Evolutionary conservation across 2,113 vertebrate species (phyloP).

Genomic region (Menura novaehollandiae): DNA sequence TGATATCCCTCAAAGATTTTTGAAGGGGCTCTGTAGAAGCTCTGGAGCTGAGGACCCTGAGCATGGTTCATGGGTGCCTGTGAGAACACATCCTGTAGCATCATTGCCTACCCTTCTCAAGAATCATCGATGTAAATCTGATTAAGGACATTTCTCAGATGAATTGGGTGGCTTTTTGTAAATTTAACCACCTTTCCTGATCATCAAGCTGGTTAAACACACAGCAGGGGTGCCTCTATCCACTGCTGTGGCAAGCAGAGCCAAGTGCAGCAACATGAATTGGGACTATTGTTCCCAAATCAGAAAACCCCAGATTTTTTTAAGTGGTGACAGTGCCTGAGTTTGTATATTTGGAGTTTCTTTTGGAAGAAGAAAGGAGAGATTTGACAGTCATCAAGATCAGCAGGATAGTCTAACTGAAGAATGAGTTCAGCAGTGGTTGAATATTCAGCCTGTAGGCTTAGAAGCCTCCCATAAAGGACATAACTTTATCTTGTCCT

Average conservation of each 20-base stretch:
- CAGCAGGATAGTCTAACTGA: not conserved
- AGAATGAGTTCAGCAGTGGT: not conserved
- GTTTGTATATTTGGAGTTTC: not conserved
- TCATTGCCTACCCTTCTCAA: not conserved
- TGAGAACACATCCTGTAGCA: not conserved
- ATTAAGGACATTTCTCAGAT: not conserved
- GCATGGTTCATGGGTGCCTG: not conserved
- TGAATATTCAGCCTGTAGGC: not conserved
- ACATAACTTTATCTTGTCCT: slow-evolving; percentile 20
- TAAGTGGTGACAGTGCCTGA: not conserved
- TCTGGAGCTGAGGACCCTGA: not conserved
- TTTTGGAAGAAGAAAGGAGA: not conserved
- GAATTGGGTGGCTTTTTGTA: not conserved
- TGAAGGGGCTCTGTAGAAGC: not conserved
- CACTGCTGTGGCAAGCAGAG: not conserved
- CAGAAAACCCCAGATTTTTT: not conserved
- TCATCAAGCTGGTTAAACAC: not conserved
- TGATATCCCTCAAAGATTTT: not conserved
- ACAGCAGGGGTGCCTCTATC: not conserved
- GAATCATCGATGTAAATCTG: not conserved
- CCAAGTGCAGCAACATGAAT: not conserved
- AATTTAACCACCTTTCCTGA: not conserved
- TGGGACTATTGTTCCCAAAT: not conserved
- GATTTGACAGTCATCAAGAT: not conserved
- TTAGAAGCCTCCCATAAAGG: not conserved